Evolutionary conservation across 2,113 vertebrate species (phyloP), one percentile per base, ranked within the genome.

Genomic region (Neomonachus schauinslandi): DNA sequence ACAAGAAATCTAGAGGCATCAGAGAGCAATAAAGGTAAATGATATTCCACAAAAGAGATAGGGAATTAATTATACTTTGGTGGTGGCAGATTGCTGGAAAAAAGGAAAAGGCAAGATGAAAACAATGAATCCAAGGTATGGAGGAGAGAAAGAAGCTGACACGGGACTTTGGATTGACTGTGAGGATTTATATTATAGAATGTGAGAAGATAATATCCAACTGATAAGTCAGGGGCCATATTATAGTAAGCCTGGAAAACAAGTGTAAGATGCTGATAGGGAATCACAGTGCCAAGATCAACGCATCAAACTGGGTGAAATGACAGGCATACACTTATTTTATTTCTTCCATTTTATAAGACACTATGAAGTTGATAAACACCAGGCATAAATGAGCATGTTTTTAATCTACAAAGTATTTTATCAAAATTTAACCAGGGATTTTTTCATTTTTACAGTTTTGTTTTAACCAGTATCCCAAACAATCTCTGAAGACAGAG

Each of bases 401-500:
- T 42, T 83, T 96, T 88, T 91, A 63, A 59, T 36, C 18, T 81
- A 74, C 3, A 49, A 86, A 87, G 57, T 67, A 31, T 63, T 82
- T 85, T 71, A 82, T 69, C 36, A 42, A 51, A 76, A 69, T 18
- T 96, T 85, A 92, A 55, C 11, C 22, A 59, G 95, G 88, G 7
- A 49, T 26, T 18, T 82, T 89, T 89, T 90, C 51, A 88, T 79
- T 88, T 96, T 81, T 97, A 42, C 31, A 84, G 53, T 55, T 94
- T 79, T 61, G 82, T 94, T 98, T 96, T 79, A 94, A 83, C 42
- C 26, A 36, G 26, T 94, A 83, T 96, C 36, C 71, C 74, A 94
- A 97, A 94, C 42, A 96, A 59, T 71, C 36, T 36, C 36, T 39
- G 59, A 95, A 77, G 49, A 85, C 31, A 96, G 76, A 93, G 31